Percentiles rank a stretch among this genome's conserved stretches.
phyloP scores from a whole-genome alignment of 2,888 invertebrate genomes.

The Lissonota sp. region DNA sequence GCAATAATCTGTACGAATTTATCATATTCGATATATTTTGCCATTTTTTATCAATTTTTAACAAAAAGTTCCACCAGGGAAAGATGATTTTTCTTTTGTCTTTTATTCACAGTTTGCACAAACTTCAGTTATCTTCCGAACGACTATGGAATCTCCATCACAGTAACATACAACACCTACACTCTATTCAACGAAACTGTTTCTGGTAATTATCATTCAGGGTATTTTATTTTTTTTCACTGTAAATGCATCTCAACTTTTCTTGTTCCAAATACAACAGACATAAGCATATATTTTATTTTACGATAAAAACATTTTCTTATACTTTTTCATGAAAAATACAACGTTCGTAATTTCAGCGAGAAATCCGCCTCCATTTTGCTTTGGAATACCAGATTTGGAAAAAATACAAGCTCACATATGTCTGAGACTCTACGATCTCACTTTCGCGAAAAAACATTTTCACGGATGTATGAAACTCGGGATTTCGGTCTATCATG shows the following conservation, averaged over 20 bases:
- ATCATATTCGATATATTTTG: no score
- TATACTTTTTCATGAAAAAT: background rate
- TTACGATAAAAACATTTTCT: background rate
- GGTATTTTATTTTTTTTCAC: background rate
- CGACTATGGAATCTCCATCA: slow-evolving; percentile 76
- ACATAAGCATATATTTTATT: background rate
- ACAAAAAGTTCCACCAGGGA: no score
- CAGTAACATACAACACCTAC: slow-evolving; percentile 72
- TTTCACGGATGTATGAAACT: slow-evolving; percentile 74
- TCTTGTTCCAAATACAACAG: slow-evolving; percentile 1
- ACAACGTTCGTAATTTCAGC: slow-evolving; percentile 67
- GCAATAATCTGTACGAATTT: no score
- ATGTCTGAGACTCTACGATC: slow-evolving; percentile 75
- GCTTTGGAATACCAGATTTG: slow-evolving; percentile 73
- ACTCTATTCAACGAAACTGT: slow-evolving; percentile 76
- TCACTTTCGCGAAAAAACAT: slow-evolving; percentile 66
- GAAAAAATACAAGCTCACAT: slow-evolving; percentile 70
- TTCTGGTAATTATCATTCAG: slow-evolving; percentile 72
- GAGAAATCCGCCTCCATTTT: slow-evolving; percentile 78
- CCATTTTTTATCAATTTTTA: no score
- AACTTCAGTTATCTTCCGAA: slow-evolving; percentile 75
- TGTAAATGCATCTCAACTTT: background rate
- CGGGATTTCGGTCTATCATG: slow-evolving; percentile 57
- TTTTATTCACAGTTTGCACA: slow-evolving; percentile 72
- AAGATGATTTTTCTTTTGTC: background rate